phyloP scores from a whole-genome alignment of 2,797 vertebrate genomes.

The Macropus fuliginosus region DNA sequence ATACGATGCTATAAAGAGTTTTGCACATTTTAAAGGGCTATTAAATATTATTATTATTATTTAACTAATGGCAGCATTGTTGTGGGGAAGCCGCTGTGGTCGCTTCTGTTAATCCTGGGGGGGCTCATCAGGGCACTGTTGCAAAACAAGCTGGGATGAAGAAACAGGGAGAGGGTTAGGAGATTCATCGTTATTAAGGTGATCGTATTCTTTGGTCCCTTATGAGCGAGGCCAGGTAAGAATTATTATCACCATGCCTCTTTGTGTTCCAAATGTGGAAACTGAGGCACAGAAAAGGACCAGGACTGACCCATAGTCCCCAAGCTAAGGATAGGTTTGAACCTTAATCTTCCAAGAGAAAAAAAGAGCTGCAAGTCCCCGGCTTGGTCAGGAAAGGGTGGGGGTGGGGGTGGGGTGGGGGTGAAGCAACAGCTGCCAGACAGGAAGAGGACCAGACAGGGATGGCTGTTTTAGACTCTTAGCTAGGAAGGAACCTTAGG shows the following conservation, averaged over 20 bases:
- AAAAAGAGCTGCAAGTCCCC: neutral
- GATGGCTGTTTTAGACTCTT: slow-evolving; percentile 1
- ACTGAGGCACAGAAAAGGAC: neutral
- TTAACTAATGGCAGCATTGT: neutral
- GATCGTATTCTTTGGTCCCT: neutral
- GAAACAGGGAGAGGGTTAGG: neutral
- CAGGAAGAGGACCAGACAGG: slow-evolving; percentile 1
- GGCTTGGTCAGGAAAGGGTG: neutral
- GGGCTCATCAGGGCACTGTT: neutral
- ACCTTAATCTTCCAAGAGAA: neutral
- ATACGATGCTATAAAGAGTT: neutral
- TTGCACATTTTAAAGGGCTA: neutral
- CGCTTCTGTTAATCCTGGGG: neutral
- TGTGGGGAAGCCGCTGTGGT: neutral
- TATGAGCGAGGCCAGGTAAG: neutral
- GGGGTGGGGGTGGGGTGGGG: neutral
- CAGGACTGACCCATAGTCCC: neutral
- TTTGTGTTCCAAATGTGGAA: neutral
- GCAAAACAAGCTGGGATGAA: neutral
- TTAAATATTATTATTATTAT: neutral
- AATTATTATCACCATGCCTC: neutral
- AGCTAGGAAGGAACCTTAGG: neutral
- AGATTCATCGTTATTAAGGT: neutral
- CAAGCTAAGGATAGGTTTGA: neutral
- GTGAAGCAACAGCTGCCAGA: slow-evolving; percentile 1